Conservation (phyloP, 2,888 invertebrate genomes). For the Crocallis elinguaria region DNA sequence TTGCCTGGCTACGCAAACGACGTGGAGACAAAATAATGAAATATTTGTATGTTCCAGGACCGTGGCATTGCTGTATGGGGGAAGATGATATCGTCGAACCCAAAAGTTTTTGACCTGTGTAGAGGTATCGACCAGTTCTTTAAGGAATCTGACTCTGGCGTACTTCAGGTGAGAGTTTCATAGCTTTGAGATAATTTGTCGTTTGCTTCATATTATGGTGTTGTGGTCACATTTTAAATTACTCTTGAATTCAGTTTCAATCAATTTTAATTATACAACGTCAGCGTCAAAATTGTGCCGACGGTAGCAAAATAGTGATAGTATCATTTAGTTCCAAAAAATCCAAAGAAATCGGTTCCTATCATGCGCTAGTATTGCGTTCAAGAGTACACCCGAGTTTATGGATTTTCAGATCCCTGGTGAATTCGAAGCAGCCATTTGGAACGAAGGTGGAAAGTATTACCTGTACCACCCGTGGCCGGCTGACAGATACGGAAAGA, state of each 20-base stretch:
- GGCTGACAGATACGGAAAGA: constrained; percentile 65
- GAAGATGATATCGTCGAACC: constrained; percentile 61
- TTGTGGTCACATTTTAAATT: too few species aligned
- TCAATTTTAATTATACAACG: too few species aligned
- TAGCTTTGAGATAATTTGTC: background rate
- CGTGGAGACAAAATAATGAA: too few species aligned
- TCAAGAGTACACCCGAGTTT: too few species aligned
- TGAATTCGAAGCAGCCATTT: constrained; percentile 81
- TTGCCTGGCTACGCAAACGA: too few species aligned
- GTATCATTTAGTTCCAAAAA: too few species aligned
- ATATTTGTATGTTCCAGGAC: constrained; percentile 47
- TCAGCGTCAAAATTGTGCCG: too few species aligned
- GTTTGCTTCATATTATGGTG: background rate
- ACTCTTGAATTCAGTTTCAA: too few species aligned
- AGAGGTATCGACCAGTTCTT: constrained; percentile 72
- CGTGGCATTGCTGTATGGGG: constrained; percentile 78
- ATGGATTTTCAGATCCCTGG: constrained; percentile 72
- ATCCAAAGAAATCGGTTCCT: too few species aligned
- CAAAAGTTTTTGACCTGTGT: constrained; percentile 72
- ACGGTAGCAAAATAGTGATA: too few species aligned
- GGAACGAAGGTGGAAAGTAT: constrained; percentile 82
- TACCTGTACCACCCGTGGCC: constrained; percentile 87
- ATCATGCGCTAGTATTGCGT: too few species aligned
- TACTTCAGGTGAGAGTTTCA: constrained; percentile 60
- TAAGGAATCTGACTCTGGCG: constrained; percentile 68